Evolutionary conservation across 2,888 invertebrate genomes (phyloP).

Genomic region (Silvanus unidentatus): DNA sequence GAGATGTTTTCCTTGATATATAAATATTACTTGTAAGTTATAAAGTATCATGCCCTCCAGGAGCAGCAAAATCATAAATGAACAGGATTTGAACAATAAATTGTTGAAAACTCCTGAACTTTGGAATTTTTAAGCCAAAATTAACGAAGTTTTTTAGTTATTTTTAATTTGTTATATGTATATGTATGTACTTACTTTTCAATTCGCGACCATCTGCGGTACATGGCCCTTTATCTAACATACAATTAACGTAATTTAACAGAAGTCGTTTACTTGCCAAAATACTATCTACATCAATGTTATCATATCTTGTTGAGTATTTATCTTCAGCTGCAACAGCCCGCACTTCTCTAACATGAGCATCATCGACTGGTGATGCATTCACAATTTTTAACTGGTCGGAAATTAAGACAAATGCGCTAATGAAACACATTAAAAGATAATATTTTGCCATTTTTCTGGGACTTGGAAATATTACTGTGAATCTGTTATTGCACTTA

Average conservation of each 20-base stretch:
- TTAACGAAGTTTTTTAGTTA: no score
- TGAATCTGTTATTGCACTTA: no score
- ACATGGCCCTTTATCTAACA: slow-evolving; percentile 56
- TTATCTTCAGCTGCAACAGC: slow-evolving; percentile 26
- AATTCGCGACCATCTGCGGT: slow-evolving; percentile 57
- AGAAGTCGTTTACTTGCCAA: slow-evolving; percentile 56
- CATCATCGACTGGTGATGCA: slow-evolving; percentile 32
- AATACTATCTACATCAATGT: slow-evolving; percentile 59
- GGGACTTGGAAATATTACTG: no score
- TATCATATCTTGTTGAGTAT: slow-evolving; percentile 57
- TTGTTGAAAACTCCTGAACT: no score
- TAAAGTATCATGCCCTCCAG: no score
- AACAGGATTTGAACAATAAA: no score
- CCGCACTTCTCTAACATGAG: slow-evolving; percentile 29
- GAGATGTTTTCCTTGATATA: no score
- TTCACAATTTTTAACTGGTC: slow-evolving; percentile 42
- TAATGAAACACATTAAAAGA: slow-evolving; percentile 21
- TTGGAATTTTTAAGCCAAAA: no score
- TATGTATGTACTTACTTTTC: slow-evolving; percentile 47
- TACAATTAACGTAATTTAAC: slow-evolving; percentile 59
- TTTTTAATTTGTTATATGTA: no score
- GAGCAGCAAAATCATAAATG: no score
- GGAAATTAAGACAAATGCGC: slow-evolving; percentile 39
- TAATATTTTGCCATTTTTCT: no score
- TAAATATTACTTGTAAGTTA: no score